Conservation (phyloP, 2,113 vertebrate species). For the Lamprotornis superbus region DNA sequence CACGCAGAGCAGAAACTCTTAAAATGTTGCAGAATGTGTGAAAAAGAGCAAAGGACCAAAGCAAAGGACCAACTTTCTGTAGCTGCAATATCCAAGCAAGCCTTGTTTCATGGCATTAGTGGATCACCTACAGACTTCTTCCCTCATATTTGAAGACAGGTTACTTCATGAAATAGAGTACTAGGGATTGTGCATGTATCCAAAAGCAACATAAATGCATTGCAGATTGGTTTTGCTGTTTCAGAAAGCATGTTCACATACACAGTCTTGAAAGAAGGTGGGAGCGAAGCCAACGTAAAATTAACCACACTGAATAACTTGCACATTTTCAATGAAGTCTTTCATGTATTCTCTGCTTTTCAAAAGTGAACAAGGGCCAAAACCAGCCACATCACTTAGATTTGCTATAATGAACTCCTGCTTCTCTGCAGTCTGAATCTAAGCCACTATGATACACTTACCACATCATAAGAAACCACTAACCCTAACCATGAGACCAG, state of each 20-base stretch:
- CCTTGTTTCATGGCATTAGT: not conserved
- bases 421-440: not conserved
- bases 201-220: not conserved
- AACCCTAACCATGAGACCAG: not conserved
- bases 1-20: not conserved
- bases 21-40: not conserved
- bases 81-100: not conserved
- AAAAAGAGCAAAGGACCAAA: not conserved
- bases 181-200: not conserved
- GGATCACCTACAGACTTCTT: not conserved
- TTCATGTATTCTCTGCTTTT: not conserved
- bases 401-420: not conserved
- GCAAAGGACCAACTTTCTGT: not conserved
- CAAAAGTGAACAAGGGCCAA: constrained; percentile 1
- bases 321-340: constrained; percentile 14
- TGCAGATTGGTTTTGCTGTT: not conserved
- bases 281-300: not conserved
- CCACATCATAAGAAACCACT: constrained; percentile 40
- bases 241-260: constrained; percentile 7
- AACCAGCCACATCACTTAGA: constrained; percentile 12
- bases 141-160: not conserved
- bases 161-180: not conserved
- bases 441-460: not conserved
- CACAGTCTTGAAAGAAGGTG: constrained; percentile 13
- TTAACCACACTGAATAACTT: constrained; percentile 52